Conservation (phyloP, 2,888 invertebrate genomes). For the Amiota communis region DNA sequence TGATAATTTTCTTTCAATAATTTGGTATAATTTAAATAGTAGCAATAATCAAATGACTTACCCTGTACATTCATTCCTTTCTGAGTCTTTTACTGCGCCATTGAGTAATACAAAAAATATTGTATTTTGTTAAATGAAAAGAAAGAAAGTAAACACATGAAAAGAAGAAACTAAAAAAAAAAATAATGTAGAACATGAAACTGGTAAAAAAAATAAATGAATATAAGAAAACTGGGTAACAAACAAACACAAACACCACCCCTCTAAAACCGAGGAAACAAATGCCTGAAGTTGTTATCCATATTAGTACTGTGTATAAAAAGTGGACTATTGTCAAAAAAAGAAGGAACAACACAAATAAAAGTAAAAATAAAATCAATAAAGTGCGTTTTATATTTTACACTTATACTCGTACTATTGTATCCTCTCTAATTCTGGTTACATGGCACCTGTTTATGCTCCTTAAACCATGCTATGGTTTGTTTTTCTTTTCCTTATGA, state of each 20-base stretch:
- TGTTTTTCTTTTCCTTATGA: background rate
- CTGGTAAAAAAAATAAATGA: background rate
- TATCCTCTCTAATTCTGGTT: too few relatives aligned
- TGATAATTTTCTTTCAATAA: too few relatives aligned
- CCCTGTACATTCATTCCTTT: background rate
- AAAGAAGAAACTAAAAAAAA: background rate
- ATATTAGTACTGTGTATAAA: too few relatives aligned
- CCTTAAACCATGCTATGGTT: slow-evolving; percentile 5
- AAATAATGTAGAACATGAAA: too few relatives aligned
- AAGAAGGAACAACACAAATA: background rate
- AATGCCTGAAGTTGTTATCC: too few relatives aligned
- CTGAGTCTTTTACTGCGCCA: background rate
- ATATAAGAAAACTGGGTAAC: background rate
- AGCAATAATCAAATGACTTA: background rate
- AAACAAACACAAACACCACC: background rate
- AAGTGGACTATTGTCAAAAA: background rate
- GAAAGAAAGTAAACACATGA: background rate
- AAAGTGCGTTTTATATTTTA: slow-evolving; percentile 20
- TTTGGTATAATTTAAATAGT: too few relatives aligned
- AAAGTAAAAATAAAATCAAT: slow-evolving; percentile 1
- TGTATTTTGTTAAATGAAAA: background rate
- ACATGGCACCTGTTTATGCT: background rate
- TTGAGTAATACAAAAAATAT: background rate
- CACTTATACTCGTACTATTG: background rate
- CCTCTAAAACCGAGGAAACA: too few relatives aligned